Evolutionary conservation across 2,113 vertebrate genomes (phyloP).

Genomic region (Chrysochloris asiatica): DNA sequence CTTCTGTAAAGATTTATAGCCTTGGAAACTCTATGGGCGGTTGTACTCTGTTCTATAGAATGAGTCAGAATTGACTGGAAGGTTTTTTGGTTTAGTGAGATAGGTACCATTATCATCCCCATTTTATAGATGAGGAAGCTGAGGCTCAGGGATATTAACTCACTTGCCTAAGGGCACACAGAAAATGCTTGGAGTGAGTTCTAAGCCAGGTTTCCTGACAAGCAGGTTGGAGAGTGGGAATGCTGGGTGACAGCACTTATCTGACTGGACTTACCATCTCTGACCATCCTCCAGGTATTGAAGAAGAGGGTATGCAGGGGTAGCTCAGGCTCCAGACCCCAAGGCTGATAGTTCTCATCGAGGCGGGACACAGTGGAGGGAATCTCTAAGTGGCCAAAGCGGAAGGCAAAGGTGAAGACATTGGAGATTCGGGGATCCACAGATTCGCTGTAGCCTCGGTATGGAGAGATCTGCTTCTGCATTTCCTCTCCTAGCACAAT

Average conservation of each 20-base stretch:
- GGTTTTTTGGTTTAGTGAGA: no score
- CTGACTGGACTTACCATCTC: slow-evolving; percentile 83
- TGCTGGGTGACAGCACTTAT: background rate
- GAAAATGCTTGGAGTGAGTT: background rate
- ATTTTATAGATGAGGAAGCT: background rate
- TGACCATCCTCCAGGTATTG: slow-evolving; percentile 89
- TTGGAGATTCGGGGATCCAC: slow-evolving; percentile 88
- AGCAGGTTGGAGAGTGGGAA: background rate
- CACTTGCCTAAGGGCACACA: background rate
- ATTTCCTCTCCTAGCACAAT: slow-evolving; percentile 82
- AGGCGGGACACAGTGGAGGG: slow-evolving; percentile 86
- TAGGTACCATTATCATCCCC: background rate
- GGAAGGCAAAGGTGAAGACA: slow-evolving; percentile 90
- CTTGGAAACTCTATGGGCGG: no score
- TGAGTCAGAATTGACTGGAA: no score
- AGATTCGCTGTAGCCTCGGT: slow-evolving; percentile 84
- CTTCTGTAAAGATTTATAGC: no score
- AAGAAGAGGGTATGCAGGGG: slow-evolving; percentile 88
- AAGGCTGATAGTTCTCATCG: slow-evolving; percentile 82
- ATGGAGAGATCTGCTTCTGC: slow-evolving; percentile 79
- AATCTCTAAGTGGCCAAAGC: slow-evolving; percentile 89
- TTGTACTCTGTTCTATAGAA: no score
- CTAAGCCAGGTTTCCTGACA: background rate
- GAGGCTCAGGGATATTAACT: background rate
- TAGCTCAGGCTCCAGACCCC: slow-evolving; percentile 81